Base-by-base conservation (phyloP, 2,113 vertebrate species). In the Anolis sagrei region DNA sequence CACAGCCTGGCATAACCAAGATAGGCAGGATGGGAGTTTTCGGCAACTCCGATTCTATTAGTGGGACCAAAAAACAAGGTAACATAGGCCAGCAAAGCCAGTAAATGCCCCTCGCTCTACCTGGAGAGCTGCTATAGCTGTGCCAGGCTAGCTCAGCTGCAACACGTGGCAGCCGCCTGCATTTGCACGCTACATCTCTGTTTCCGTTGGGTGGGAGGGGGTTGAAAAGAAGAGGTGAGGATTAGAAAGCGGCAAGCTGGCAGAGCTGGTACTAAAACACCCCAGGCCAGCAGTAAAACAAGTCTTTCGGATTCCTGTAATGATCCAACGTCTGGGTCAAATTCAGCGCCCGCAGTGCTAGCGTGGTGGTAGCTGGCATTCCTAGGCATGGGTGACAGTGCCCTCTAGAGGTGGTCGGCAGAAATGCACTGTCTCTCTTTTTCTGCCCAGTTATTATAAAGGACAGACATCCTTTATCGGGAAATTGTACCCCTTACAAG, bases 351-450 rank as follows among this genome's bases (percentile, higher is more conserved):
- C n/a, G 11, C 29, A 34, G 27, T 49, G 1, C 1, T 3, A 11
- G 27, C 11, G 29, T 5, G 7, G 5, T n/a, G 14, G 81, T 1
- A 23, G 21, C 39, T 39, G 32, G 61, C 3, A 13, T 48, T 48
- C 64, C 34, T 32, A 25, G 18, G 29, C n/a, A 58, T 32, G 34
- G 81, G 7, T n/a, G n/a, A 13, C 36, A 5, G 61, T 76, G 82
- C 82, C 74, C 61, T 84, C 82, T 76, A 76, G 74, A 34, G 82
- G 61, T 18, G 13, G 34, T 34, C 44, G 27, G n/a, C 44, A 68
- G 36, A 16, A 25, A 74, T 7, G 70, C 36, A 23, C 23, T 1
- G 13, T 14, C 23, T 6, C 62, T 19, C 32, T 5, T 44, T 44
- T 44, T 44, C 39, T 25, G 5, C 1, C 54, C 54, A 14, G 18